A percentile compares a stretch with the other conserved stretches of the same genome.
phyloP scores from a whole-genome alignment of 1,140 invertebrate genomes.

The Lepidotrigona ventralis region DNA sequence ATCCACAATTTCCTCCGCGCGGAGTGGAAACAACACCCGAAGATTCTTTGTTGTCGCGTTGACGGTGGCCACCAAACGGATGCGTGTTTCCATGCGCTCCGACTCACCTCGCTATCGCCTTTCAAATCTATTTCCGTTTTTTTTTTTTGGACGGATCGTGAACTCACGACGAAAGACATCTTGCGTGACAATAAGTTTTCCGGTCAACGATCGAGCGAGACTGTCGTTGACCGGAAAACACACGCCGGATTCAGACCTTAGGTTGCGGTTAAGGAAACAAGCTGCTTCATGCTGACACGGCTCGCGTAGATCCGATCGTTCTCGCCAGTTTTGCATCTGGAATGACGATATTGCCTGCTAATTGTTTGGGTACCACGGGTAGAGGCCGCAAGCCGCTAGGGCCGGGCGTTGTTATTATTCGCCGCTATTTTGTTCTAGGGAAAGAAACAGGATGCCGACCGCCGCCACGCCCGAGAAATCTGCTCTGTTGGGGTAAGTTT shows the following conservation, averaged over 20 bases:
- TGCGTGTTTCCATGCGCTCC: neutral
- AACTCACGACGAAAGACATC: neutral
- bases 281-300: neutral
- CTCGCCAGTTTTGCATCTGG: neutral
- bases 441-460: slow-evolving; percentile 84
- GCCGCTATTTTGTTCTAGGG: slow-evolving; percentile 82
- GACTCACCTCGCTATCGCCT: neutral
- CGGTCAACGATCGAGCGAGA: neutral
- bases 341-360: slow-evolving; percentile 19
- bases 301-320: neutral
- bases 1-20: neutral
- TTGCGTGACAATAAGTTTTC: neutral
- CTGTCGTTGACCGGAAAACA: neutral
- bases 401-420: slow-evolving; percentile 77
- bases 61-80: neutral
- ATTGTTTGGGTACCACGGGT: slow-evolving; percentile 21
- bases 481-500: slow-evolving; percentile 86
- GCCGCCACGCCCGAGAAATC: slow-evolving; percentile 85
- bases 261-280: neutral
- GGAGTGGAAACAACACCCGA: neutral
- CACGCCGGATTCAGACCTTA: no score
- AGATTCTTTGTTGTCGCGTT: neutral
- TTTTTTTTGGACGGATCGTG: neutral
- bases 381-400: slow-evolving; percentile 67
- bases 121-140: neutral